Evolutionary conservation across 2,113 vertebrate species (phyloP).

Genomic region (Diglossa brunneiventris): DNA sequence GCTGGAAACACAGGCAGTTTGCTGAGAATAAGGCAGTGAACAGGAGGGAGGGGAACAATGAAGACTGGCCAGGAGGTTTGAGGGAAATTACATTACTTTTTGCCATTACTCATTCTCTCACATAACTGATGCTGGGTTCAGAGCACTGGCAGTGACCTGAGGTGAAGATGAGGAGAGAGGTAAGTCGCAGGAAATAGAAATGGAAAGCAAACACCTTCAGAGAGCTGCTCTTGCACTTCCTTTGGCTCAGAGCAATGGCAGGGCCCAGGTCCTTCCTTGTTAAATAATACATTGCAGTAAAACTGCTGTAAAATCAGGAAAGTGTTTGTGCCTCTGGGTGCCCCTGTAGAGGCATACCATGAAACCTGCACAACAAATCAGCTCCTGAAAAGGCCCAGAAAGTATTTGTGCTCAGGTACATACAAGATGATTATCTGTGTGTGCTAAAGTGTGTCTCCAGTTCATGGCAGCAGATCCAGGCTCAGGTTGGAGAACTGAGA

Average conservation of each 20-base stretch:
- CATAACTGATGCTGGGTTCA: not conserved
- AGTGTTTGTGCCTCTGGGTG: not conserved
- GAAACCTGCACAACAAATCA: not conserved
- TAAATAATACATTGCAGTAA: not conserved
- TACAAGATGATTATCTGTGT: not conserved
- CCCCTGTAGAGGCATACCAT: not conserved
- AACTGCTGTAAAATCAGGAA: not conserved
- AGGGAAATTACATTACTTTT: not conserved
- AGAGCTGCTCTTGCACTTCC: not conserved
- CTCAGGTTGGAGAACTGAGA: not conserved
- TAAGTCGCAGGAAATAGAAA: not conserved
- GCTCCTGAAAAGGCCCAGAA: not conserved
- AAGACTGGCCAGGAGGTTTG: not conserved
- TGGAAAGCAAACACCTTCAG: not conserved
- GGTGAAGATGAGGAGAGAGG: not conserved
- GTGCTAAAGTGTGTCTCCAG: not conserved
- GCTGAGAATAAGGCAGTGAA: not conserved
- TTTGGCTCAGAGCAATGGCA: not conserved
- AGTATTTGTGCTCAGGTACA: not conserved
- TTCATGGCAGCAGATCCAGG: not conserved
- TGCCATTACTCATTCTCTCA: not conserved
- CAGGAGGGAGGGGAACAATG: not conserved
- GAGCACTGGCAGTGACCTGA: not conserved
- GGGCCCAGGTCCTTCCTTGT: not conserved
- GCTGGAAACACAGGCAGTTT: slow-evolving; percentile 69